Conservation (phyloP, 2,888 invertebrate genomes). For the Chaetogeoica ovagalla region DNA sequence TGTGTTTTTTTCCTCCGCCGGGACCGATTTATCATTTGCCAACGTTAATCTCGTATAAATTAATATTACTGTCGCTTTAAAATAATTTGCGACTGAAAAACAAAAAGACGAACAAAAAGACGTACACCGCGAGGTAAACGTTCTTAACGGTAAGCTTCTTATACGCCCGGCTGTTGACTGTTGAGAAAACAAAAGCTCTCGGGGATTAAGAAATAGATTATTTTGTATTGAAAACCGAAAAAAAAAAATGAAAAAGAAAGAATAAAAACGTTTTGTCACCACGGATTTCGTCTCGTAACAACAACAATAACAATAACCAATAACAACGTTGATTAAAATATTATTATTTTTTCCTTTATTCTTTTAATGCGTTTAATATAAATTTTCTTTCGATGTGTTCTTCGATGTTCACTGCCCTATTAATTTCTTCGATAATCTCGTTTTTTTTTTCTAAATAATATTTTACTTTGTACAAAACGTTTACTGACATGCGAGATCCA, state of each 20-base stretch:
- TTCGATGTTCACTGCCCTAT: too few relatives aligned
- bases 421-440: too few relatives aligned
- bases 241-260: too few relatives aligned
- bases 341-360: too few relatives aligned
- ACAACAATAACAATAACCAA: too few relatives aligned
- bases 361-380: too few relatives aligned
- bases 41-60: conserved; percentile 50
- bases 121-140: conserved; percentile 8
- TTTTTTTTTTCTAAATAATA: too few relatives aligned
- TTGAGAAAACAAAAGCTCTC: conserved; percentile 14
- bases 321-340: too few relatives aligned
- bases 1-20: conserved; percentile 17
- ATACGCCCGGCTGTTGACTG: neutral
- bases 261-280: conserved; percentile 4
- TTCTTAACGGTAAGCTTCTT: conserved; percentile 39
- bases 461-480: too few relatives aligned
- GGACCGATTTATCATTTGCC: conserved; percentile 47
- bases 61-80: conserved; percentile 50
- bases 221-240: neutral
- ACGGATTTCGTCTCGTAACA: neutral
- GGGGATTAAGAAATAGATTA: conserved; percentile 12
- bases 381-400: too few relatives aligned
- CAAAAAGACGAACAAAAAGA: conserved; percentile 11
- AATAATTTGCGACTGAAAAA: conserved; percentile 14
- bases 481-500: too few relatives aligned